These are phyloP conservation scores for Limulus polyphemus DNA, from an alignment of 2,888 invertebrate genomes.

Conservation along the genomic window DNA sequence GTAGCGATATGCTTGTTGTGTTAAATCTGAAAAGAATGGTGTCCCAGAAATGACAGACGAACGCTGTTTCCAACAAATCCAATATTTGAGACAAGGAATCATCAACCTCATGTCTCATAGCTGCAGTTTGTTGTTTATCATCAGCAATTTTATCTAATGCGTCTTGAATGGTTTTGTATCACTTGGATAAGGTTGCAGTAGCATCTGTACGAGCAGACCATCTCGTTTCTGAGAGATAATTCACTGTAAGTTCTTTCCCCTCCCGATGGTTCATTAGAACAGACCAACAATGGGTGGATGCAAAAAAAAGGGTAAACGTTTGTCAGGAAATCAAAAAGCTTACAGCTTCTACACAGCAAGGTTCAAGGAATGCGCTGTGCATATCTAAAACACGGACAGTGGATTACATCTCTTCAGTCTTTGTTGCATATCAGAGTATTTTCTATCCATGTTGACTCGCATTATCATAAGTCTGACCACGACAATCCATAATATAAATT, in stretches of 20 bases:
- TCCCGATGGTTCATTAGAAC: neutral
- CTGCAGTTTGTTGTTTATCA: neutral
- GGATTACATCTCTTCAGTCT: neutral
- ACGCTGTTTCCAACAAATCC: neutral
- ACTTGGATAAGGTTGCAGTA: neutral
- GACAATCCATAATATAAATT: no score
- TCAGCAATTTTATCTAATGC: slow-evolving; percentile 1
- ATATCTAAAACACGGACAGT: neutral
- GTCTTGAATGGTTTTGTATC: neutral
- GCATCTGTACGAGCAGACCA: neutral
- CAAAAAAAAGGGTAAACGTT: neutral
- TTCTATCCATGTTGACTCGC: no score
- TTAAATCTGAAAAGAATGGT: neutral
- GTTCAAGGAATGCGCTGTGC: neutral
- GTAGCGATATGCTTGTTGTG: neutral
- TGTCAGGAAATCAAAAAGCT: neutral
- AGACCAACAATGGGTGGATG: neutral
- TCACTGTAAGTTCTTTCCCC: neutral
- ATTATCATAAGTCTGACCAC: no score
- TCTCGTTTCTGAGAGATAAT: neutral
- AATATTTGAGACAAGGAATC: neutral
- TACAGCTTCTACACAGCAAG: neutral
- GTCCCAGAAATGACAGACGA: neutral
- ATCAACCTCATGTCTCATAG: neutral
- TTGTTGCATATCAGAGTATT: no score